Base-by-base conservation (phyloP, 2,888 invertebrate genomes). In the Marronus borbonicus region DNA sequence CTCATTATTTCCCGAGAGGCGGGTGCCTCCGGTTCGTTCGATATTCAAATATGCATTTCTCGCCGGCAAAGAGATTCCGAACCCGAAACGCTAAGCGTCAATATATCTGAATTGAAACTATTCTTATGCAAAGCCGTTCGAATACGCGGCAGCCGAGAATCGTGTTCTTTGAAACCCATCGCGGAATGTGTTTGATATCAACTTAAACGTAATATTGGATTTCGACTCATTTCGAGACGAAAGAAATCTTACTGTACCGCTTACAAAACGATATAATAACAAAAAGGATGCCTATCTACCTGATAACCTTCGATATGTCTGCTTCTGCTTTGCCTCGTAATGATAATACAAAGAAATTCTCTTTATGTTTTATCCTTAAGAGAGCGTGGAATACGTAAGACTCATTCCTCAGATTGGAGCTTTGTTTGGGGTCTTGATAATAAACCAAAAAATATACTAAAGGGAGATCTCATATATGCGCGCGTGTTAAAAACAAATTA, bases 51-150 rank as follows among this genome's bases (percentile, higher is more conserved):
- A 84, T 83, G 83, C 84, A 82, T 82, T 83, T 83, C 76, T 83
- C 82, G 83, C 76, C 76, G 55, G 68, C 83, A 83, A 83, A 83
- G 82, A 81, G 84, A 84, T 84, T 84, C 84, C 85, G 83, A 85
- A 85, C 84, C 85, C 84, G 83, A 84, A 85, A 85, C 84, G 84
- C 85, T 85, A 84, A 85, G 84, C 84, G 83, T 84, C 84, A 83
- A 85, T 85, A 84, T 85, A 83, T 86, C 83, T 84, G 84, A 86
- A 86, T 84, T 82, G 85, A 83, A 76, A 83, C 84, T 82, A 86
- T 87, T 87, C 85, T 85, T 85, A 87, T 87, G 86, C 87, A 86
- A 86, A 87, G 85, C 82, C 83, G 83, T 87, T 86, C 84, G 85
- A 84, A 85, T 85, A 85, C 85, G 20, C 20, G 82, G 82, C 68